These are phyloP conservation scores for Conomelus anceps DNA, from an alignment of 2,888 invertebrate species.

Conservation along the genomic window DNA sequence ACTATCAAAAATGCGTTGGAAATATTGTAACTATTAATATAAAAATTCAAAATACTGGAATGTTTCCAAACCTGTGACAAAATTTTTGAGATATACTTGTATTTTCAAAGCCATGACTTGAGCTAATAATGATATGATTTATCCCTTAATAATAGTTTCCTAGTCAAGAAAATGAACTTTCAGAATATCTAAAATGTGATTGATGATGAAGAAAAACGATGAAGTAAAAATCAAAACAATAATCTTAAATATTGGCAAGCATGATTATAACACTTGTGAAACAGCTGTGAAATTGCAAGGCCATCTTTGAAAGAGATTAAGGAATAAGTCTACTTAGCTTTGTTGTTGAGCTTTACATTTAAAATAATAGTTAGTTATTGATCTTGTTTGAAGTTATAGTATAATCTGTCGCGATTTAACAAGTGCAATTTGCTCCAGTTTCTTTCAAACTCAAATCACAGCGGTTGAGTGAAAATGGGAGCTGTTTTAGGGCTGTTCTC, in stretches of 20 bases:
- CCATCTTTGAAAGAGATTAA: no score
- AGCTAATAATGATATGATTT: no score
- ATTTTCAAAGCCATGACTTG: no score
- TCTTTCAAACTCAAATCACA: not conserved
- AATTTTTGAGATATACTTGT: no score
- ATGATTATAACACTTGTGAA: not conserved
- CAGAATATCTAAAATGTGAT: no score
- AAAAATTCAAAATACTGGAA: no score
- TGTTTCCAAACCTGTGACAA: no score
- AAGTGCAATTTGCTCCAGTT: not conserved
- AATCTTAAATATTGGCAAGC: not conserved
- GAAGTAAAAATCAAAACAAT: no score
- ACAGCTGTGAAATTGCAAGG: not conserved
- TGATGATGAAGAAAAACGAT: not conserved
- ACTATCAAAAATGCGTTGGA: no score
- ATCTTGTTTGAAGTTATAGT: not conserved
- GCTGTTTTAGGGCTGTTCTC: not conserved
- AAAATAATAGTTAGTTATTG: not conserved
- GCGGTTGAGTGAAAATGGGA: not conserved
- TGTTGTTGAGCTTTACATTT: not conserved
- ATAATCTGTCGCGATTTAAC: not conserved
- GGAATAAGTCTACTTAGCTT: not conserved
- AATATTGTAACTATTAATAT: no score
- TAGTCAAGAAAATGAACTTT: no score
- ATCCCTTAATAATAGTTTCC: no score